Evolutionary conservation across 2,113 vertebrate genomes (phyloP), one percentile per base, ranked within the genome.

Genomic region (Halcyon senegalensis): DNA sequence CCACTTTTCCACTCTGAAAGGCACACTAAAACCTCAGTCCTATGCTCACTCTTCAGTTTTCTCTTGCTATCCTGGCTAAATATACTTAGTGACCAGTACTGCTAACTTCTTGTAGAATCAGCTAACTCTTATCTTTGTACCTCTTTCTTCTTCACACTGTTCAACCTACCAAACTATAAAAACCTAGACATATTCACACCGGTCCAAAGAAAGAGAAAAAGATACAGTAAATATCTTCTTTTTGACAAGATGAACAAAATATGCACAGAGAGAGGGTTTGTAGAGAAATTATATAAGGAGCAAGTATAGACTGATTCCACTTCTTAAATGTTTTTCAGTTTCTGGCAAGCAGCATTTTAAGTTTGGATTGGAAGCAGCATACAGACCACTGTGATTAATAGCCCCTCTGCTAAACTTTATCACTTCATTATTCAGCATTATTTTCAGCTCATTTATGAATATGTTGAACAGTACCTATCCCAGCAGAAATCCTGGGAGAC

Each of bases 361-460:
- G 21, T 88, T 66, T 48, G 25, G 81, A 19, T 17, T 92, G 51
- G 60, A 90, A 89, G 27, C 15, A 87, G 19, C 23, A 78, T 30
- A 37, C 4, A 89, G 78, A 63, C n/a, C 64, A 48, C 24, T 48
- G 48, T 87, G 87, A 95, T 94, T 94, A 87, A 94, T 79, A 87
- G 16, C 14, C 13, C 13, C 73, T 94, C 77, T 89, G 68, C 76
- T 78, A 87, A 46, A 85, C 11, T 62, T 60, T 68, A 23, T 56
- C 43, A 46, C 27, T 64, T 72, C 9, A 23, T 91, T 84, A 16
- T 87, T 89, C 30, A 37, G 60, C 30, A 46, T 41, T 1, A 18
- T 63, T 94, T 94, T 72, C 67, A 64, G 51, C 35, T 88, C 7
- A 51, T 85, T 79, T 93, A 44, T 27, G 2, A 79, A 17, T 64